Evolutionary conservation across 2,113 vertebrate genomes (phyloP).

Genomic region (Archilochus colubris): DNA sequence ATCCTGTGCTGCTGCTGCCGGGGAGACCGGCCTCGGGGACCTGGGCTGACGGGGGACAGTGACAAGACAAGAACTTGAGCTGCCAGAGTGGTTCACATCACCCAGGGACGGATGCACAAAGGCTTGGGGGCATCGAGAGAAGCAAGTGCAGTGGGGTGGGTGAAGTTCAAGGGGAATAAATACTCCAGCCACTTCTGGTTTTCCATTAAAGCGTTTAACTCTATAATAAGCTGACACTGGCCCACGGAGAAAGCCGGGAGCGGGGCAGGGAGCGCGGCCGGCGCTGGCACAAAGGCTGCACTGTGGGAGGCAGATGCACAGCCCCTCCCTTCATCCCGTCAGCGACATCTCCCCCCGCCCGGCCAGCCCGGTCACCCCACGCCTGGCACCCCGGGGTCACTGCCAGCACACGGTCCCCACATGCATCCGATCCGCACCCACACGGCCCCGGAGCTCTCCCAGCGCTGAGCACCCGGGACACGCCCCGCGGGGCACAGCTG

Average conservation of each 20-base stretch:
- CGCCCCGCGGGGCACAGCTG: background rate
- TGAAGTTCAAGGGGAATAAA: background rate
- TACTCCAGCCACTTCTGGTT: background rate
- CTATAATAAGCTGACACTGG: fast-evolving
- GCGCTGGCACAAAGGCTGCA: background rate
- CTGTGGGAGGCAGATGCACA: constrained; percentile 31
- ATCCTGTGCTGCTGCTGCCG: background rate
- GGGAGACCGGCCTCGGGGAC: fast-evolving
- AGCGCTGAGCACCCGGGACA: background rate
- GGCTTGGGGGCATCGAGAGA: background rate
- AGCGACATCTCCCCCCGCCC: background rate
- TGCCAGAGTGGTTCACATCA: fast-evolving
- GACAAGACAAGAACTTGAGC: background rate
- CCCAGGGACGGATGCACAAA: fast-evolving
- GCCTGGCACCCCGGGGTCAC: background rate
- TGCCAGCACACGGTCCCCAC: fast-evolving
- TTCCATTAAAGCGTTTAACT: background rate
- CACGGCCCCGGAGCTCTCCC: fast-evolving
- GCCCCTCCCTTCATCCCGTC: background rate
- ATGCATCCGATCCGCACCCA: fast-evolving
- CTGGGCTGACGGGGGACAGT: fast-evolving
- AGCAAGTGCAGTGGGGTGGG: background rate
- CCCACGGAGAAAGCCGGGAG: background rate
- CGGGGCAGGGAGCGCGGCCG: background rate
- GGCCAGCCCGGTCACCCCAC: background rate